Conservation (phyloP, 2,797 vertebrate species). For the Ctenopoma kingsleyae region DNA sequence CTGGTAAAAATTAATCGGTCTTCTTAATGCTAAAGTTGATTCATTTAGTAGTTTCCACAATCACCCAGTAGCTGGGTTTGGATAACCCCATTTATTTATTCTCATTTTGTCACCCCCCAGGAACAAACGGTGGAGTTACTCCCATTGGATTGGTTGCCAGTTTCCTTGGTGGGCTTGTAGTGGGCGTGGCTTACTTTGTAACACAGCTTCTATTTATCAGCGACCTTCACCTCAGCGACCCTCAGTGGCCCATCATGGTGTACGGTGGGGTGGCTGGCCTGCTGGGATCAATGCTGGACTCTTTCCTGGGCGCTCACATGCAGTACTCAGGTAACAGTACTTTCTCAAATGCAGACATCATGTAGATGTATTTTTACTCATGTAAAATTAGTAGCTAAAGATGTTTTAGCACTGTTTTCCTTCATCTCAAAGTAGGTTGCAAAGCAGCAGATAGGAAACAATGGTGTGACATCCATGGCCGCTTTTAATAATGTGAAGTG, state of each 20-base stretch:
- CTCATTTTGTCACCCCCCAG: slow-evolving; percentile 68
- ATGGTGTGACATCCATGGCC: too few relatives aligned
- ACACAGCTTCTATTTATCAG: slow-evolving; percentile 88
- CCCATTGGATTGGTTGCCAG: slow-evolving; percentile 90
- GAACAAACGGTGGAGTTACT: slow-evolving; percentile 96
- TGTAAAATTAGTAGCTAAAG: too few relatives aligned
- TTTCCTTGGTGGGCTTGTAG: slow-evolving; percentile 89
- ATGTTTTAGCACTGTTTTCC: too few relatives aligned
- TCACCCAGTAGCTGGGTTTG: too few relatives aligned
- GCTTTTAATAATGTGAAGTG: too few relatives aligned
- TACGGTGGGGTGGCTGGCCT: slow-evolving; percentile 93
- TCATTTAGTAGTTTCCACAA: too few relatives aligned
- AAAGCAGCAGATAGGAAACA: too few relatives aligned
- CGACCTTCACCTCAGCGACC: slow-evolving; percentile 89
- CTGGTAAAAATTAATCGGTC: too few relatives aligned
- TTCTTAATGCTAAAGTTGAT: too few relatives aligned
- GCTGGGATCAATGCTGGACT: slow-evolving; percentile 93
- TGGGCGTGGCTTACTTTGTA: slow-evolving; percentile 90
- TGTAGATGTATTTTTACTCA: too few relatives aligned
- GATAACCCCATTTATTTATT: too few relatives aligned
- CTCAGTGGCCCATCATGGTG: slow-evolving; percentile 93
- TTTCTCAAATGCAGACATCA: not conserved
- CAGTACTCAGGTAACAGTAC: slow-evolving; percentile 90
- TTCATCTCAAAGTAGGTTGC: too few relatives aligned
- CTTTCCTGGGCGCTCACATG: slow-evolving; percentile 94